Conservation (phyloP, 1,140 invertebrate genomes). For the Phocides pigmalion region DNA sequence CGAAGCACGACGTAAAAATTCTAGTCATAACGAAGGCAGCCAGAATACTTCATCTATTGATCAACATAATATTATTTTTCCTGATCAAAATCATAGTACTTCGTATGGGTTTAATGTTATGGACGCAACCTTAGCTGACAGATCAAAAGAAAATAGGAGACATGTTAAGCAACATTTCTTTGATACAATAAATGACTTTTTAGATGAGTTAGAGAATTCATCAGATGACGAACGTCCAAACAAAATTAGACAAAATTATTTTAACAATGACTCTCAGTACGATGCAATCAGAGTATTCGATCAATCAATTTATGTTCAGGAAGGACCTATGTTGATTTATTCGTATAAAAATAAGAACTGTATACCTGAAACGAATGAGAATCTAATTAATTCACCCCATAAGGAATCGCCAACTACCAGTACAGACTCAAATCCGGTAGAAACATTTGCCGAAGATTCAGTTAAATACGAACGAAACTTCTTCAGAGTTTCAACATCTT, state of each 20-base stretch:
- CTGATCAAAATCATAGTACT: neutral
- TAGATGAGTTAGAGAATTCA: constrained; percentile 14
- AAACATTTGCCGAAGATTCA: constrained; percentile 45
- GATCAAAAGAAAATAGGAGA: neutral
- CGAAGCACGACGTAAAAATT: constrained; percentile 8
- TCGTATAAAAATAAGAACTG: constrained; percentile 59
- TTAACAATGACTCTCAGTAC: neutral
- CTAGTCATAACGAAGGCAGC: neutral
- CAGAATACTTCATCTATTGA: neutral
- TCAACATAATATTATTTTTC: neutral
- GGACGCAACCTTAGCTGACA: neutral
- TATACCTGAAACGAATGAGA: constrained; percentile 46
- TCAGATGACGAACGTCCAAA: constrained; percentile 19
- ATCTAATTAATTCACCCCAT: constrained; percentile 45
- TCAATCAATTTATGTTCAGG: constrained; percentile 42
- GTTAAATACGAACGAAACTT: constrained; percentile 31
- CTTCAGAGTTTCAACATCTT: constrained; percentile 52
- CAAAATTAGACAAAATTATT: constrained; percentile 25
- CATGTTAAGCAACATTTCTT: neutral
- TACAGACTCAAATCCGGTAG: constrained; percentile 37
- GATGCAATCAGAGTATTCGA: constrained; percentile 24
- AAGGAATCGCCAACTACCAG: constrained; percentile 41
- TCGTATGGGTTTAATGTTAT: neutral
- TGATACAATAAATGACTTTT: constrained; percentile 17
- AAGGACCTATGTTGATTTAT: constrained; percentile 61